Base-by-base conservation (phyloP, 2,797 vertebrate species). In the Protonibea diacanthus region DNA sequence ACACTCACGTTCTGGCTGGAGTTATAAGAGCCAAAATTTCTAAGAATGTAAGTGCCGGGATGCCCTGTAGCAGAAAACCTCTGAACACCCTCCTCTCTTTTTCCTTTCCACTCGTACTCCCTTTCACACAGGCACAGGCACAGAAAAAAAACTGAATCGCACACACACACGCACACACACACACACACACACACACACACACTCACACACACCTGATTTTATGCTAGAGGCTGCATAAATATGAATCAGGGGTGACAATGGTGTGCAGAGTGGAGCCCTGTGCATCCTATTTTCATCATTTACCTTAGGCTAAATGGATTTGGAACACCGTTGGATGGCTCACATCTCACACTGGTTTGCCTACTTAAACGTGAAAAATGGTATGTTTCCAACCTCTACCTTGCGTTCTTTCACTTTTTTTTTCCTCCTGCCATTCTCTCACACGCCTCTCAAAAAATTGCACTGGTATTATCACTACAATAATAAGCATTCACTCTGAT, bases 291-390 rank as follows among this genome's bases (percentile, higher is more conserved):
- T 93, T 92, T 85, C 91, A 88, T 90, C 90, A 86, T 89, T 92
- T 92, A 92, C 92, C 87, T 89, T 21, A 66, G 91, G 90, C 92
- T 90, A 91, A 93, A 93, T 92, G 90, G 91, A 90, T 92, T 88
- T 83, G 85, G 88, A 92, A 86, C 91, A 85, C 88, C 61, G 86
- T 71, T 80, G 89, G 90, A 88, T 79, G 83, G 87, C 82, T 92
- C 86, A 91, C 91, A 89, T 86, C 81, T 92, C 91, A 84, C 91
- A 90, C 86, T 47, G 75, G 74, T 88, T 88, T 84, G 80, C 84
- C 89, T 82, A 81, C 88, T 91, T 90, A 88, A 90, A 91, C 82
- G 86, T 91, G 86, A 93, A 90, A 91, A 90, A 92, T 87, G 69
- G 66, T 86, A 70, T 82, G 84, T 77, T 81, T 88, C 65, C 69